Evolutionary conservation across 2,888 invertebrate species (phyloP), one percentile per base, ranked within the genome.

Genomic region (Coleophora deauratella): DNA sequence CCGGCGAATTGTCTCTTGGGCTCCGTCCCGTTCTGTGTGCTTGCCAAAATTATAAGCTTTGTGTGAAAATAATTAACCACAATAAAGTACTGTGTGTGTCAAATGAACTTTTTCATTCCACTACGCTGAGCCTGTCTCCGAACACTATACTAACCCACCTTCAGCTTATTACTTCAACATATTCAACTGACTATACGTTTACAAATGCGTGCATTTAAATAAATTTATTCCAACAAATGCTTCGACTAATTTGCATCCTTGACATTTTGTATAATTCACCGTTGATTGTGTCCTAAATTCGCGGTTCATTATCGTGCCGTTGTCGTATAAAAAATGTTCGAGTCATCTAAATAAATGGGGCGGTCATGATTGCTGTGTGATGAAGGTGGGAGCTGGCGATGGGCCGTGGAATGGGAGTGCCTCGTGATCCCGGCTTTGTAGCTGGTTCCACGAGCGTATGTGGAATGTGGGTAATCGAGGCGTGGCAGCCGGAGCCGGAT

Each of bases 391-490:
- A 21, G 3, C 21, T 21, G 21, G 46, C 51, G 51, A 53, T 55
- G 54, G 54, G 54, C 57, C 62, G 62, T 63, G 62, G 62, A 65
- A 68, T 64, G 62, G 60, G 54, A 55, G 53, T 53, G 58, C 60
- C 62, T 62, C 53, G 51, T 56, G 54, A 54, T 52, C 55, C 62
- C 60, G 59, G 56, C 57, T 65, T 62, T 62, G 68, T 72, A 66
- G 68, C 55, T 55, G 61, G 74, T 73, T 74, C 72, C 55, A 55
- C 48, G 48, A 65, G 59, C 70, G 68, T 71, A 68, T 66, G 54
- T 62, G 69, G 66, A 68, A 68, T 71, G 72, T 6, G 21, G n/a
- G 21, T 76, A 77, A 79, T 77, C 74, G 72, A 70, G 66, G 70
- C 66, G 62, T 71, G 67, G 66, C 71, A 66, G 67, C 51, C 64